Conservation (phyloP, 2,888 invertebrate species). For the Andricus quercusramuli region DNA sequence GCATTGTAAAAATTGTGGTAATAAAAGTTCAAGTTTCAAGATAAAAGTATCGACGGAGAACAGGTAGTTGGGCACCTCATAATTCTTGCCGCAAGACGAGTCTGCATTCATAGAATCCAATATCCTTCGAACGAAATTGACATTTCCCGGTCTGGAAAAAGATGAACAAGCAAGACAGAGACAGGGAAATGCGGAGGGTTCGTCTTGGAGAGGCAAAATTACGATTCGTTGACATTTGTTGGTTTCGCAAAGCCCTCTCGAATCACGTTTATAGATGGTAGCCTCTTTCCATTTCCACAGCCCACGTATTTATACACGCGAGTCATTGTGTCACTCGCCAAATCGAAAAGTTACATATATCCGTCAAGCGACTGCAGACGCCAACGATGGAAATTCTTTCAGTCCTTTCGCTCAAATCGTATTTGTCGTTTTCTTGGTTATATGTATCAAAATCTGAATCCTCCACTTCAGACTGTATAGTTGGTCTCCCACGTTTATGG, state of each 20-base stretch:
- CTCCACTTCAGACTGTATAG: background rate
- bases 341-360: conserved; percentile 33
- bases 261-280: conserved; percentile 8
- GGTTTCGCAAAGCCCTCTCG: background rate
- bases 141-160: conserved; percentile 29
- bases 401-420: background rate
- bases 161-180: conserved; percentile 14
- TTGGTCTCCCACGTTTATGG: conserved; percentile 48
- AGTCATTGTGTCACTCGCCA: conserved; percentile 40
- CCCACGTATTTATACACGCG: conserved; percentile 16
- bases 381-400: conserved; percentile 22
- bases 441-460: conserved; percentile 21
- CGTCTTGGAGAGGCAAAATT: conserved; percentile 12
- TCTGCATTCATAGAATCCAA: conserved; percentile 40
- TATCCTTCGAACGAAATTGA: conserved; percentile 40
- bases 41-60: conserved; percentile 27
- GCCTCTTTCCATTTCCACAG: conserved; percentile 1
- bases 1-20: conserved; percentile 30
- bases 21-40: conserved; percentile 37
- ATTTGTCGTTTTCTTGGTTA: conserved; percentile 6
- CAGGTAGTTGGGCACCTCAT: conserved; percentile 29
- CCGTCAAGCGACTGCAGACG: conserved; percentile 25
- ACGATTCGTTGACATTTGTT: conserved; percentile 39
- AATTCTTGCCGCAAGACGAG: conserved; percentile 28
- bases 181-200: background rate